Evolutionary conservation across 2,113 vertebrate species (phyloP).

Genomic region (Phaethornis superciliosus): DNA sequence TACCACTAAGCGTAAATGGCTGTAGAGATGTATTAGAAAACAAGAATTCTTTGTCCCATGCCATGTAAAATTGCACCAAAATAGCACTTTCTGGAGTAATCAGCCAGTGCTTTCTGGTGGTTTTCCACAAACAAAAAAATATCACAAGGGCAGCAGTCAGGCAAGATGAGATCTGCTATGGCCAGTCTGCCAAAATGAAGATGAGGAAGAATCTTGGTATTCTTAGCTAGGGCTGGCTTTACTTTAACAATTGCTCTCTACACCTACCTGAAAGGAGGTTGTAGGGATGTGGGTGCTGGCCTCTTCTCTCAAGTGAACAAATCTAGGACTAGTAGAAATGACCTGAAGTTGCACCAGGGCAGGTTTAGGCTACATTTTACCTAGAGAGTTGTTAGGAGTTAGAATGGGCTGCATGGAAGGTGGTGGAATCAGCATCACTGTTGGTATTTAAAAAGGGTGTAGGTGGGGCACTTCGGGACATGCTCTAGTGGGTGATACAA

Average conservation of each 20-base stretch:
- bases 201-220: background rate
- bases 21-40: background rate
- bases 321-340: too few species aligned
- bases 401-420: too few species aligned
- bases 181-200: rapidly evolving
- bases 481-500: too few species aligned
- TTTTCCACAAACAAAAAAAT: background rate
- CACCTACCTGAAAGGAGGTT: too few species aligned
- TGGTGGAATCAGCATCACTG: too few species aligned
- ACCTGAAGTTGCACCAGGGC: too few species aligned
- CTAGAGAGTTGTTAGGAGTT: too few species aligned
- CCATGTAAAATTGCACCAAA: background rate
- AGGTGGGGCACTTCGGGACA: too few species aligned
- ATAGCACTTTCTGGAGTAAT: background rate
- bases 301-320: too few species aligned
- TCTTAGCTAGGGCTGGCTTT: background rate
- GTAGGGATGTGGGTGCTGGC: too few species aligned
- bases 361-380: too few species aligned
- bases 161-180: background rate
- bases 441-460: too few species aligned
- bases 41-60: background rate
- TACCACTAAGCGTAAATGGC: background rate
- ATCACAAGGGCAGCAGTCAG: background rate
- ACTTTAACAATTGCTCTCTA: background rate
- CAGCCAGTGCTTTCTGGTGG: background rate